A percentile compares a stretch with the other conserved stretches of the same genome.
Evolutionary conservation across 2,888 invertebrate genomes (phyloP).

Genomic region (Lepidocyrtoides sp.): DNA sequence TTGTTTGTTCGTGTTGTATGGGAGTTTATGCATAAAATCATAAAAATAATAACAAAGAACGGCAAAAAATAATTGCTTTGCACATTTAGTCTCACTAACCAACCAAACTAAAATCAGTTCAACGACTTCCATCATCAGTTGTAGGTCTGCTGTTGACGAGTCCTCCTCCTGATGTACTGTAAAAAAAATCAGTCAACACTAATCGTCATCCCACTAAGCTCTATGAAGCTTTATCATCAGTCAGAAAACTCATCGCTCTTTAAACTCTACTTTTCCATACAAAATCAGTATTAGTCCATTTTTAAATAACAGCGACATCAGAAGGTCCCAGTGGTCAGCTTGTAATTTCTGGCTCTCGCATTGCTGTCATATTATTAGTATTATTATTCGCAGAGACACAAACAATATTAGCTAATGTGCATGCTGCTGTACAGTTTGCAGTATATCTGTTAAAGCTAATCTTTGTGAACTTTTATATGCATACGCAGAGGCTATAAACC

Average conservation of each 20-base stretch:
- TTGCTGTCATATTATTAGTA: not conserved
- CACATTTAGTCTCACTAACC: constrained; percentile 40
- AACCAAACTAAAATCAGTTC: constrained; percentile 73
- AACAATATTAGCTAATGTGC: not conserved
- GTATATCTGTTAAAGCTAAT: too few species aligned
- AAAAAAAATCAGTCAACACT: constrained; percentile 22
- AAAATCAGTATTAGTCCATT: not conserved
- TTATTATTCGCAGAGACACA: not conserved
- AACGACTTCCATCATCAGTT: constrained; percentile 68
- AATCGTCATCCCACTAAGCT: not conserved
- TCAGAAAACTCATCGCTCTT: constrained; percentile 20
- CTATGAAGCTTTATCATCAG: not conserved
- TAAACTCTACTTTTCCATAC: constrained; percentile 23
- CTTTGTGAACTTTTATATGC: too few species aligned
- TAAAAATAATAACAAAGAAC: constrained; percentile 53
- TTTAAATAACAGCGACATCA: constrained; percentile 45
- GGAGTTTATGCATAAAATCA: constrained; percentile 34
- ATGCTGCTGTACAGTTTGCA: not conserved
- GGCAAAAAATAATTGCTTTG: constrained; percentile 68
- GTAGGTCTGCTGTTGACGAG: constrained; percentile 56
- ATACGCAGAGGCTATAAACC: not conserved
- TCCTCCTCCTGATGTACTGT: constrained; percentile 19
- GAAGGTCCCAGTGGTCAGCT: constrained; percentile 41
- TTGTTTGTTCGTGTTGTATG: constrained; percentile 20
- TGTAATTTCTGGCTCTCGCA: constrained; percentile 19